phyloP scores from a whole-genome alignment of 2,888 invertebrate genomes.

The Rotaria macrura region DNA sequence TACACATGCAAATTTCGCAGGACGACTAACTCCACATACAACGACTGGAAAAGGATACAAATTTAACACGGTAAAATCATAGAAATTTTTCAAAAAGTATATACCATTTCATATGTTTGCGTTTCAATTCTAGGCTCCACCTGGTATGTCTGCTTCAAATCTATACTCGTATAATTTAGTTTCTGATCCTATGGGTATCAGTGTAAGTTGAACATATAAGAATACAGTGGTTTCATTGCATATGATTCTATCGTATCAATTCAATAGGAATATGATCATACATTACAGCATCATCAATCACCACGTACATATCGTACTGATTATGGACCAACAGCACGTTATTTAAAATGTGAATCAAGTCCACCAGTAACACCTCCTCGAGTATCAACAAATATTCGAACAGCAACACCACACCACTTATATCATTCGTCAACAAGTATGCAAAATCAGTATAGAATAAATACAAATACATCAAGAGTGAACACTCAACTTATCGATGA shows the following conservation, averaged over 20 bases:
- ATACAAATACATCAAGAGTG: background rate
- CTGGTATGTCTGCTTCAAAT: too few relatives aligned
- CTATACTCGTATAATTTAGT: too few relatives aligned
- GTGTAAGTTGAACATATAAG: too few relatives aligned
- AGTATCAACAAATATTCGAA: background rate
- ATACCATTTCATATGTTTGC: too few relatives aligned
- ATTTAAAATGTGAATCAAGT: slow-evolving; percentile 37
- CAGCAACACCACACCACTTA: background rate
- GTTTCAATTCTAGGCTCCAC: too few relatives aligned
- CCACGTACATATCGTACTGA: background rate
- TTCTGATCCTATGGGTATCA: too few relatives aligned
- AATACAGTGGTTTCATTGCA: too few relatives aligned
- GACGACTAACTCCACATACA: background rate
- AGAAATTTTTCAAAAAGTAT: too few relatives aligned
- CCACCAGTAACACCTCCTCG: background rate
- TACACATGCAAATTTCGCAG: too few relatives aligned
- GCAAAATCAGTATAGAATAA: background rate
- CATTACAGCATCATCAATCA: background rate
- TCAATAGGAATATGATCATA: slow-evolving; percentile 2
- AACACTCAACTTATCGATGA: background rate
- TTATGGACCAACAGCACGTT: slow-evolving; percentile 34
- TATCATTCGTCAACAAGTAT: background rate
- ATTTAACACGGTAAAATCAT: slow-evolving; percentile 76
- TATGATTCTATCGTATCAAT: too few relatives aligned
- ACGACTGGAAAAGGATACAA: slow-evolving; percentile 70